Evolutionary conservation across 2,888 invertebrate species (phyloP).

Genomic region (Agriopis leucophaearia): DNA sequence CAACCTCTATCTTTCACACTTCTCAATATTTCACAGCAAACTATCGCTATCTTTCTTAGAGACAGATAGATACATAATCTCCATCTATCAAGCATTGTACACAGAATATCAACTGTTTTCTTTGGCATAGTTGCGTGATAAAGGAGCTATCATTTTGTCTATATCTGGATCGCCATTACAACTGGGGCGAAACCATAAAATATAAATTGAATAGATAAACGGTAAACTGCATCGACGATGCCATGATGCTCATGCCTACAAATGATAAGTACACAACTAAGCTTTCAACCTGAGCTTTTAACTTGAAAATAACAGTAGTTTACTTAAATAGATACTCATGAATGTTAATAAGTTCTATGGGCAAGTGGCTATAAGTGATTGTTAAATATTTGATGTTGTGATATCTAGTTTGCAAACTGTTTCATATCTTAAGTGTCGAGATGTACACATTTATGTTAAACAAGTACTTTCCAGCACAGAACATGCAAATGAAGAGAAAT

Average conservation of each 20-base stretch:
- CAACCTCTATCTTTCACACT: background rate
- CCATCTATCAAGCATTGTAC: background rate
- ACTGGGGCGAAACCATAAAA: slow-evolving; percentile 75
- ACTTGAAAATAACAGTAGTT: slow-evolving; percentile 51
- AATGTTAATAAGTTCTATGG: slow-evolving; percentile 15
- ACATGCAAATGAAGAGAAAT: background rate
- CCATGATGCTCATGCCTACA: slow-evolving; percentile 48
- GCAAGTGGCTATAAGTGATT: slow-evolving; percentile 15
- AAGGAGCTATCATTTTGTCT: slow-evolving; percentile 64
- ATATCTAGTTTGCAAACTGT: slow-evolving; percentile 26
- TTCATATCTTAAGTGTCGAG: slow-evolving; percentile 2
- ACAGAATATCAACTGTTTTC: slow-evolving; percentile 18
- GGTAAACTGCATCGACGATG: slow-evolving; percentile 61
- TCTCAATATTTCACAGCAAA: slow-evolving; percentile 3
- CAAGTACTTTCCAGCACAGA: background rate
- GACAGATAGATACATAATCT: slow-evolving; percentile 1
- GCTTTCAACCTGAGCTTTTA: slow-evolving; percentile 50
- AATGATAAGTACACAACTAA: slow-evolving; percentile 45
- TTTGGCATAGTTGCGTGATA: slow-evolving; percentile 41
- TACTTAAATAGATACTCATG: slow-evolving; percentile 19
- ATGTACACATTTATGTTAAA: background rate
- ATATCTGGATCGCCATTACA: slow-evolving; percentile 64
- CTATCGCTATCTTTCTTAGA: background rate
- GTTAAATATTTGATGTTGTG: slow-evolving; percentile 25
- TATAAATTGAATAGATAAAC: slow-evolving; percentile 81